Evolutionary conservation across 2,888 invertebrate genomes (phyloP).

Genomic region (Nysson spinosus): DNA sequence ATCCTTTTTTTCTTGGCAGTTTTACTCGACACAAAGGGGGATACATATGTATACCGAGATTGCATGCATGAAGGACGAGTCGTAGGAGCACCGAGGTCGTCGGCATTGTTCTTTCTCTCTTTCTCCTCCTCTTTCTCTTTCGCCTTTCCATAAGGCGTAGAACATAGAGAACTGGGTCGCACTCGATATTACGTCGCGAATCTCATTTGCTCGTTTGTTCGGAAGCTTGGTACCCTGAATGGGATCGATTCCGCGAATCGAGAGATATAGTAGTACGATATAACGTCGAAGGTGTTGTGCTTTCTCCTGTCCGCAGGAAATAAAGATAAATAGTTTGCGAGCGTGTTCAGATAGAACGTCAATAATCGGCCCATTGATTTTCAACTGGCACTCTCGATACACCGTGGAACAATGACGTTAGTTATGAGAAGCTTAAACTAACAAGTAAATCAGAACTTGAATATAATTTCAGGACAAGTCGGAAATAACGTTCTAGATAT

Average conservation of each 20-base stretch:
- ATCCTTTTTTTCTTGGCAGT: constrained; percentile 22
- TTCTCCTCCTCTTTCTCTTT: no score
- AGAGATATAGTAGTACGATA: neutral
- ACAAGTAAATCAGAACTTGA: no score
- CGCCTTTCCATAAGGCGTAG: no score
- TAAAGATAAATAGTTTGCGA: no score
- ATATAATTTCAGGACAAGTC: no score
- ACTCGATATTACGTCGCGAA: constrained; percentile 53
- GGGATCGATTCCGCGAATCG: constrained; percentile 36
- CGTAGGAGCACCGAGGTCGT: constrained; percentile 37
- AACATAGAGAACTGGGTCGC: constrained; percentile 49
- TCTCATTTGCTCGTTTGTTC: constrained; percentile 56
- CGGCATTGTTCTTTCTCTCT: constrained; percentile 47
- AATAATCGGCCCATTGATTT: no score
- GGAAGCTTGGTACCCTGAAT: constrained; percentile 26
- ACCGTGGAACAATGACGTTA: no score
- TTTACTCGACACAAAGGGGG: constrained; percentile 24
- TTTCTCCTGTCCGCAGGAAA: neutral
- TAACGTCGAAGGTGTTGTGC: neutral
- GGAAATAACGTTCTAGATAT: no score
- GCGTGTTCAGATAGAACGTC: no score
- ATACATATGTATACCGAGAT: neutral
- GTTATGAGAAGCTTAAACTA: no score
- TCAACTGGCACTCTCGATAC: no score
- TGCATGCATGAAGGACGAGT: constrained; percentile 10